phyloP scores from a whole-genome alignment of 2,113 vertebrate species.

The Oxygymnocypris stewartii region DNA sequence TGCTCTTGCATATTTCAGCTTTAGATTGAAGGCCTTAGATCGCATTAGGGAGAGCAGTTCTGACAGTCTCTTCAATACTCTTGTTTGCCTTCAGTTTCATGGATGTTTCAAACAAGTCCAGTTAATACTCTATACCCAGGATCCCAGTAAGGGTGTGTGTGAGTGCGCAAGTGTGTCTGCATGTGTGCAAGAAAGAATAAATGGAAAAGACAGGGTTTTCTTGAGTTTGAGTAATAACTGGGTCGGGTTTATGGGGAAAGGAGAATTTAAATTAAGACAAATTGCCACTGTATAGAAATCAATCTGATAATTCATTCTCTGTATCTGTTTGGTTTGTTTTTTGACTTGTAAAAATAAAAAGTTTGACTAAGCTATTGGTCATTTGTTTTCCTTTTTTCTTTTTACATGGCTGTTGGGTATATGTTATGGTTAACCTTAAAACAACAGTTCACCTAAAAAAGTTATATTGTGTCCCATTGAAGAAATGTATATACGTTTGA shows the following conservation, averaged over 20 bases:
- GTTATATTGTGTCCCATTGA: no score
- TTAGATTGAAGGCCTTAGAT: conserved; percentile 50
- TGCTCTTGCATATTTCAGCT: conserved; percentile 51
- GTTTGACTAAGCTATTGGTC: conserved; percentile 71
- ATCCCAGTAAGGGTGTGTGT: conserved; percentile 59
- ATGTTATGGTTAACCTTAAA: neutral
- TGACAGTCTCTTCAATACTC: conserved; percentile 37
- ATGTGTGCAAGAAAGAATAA: conserved; percentile 27
- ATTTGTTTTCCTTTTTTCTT: neutral
- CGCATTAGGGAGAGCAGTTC: conserved; percentile 44
- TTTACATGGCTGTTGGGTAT: neutral
- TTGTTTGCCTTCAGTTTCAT: conserved; percentile 54
- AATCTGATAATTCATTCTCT: conserved; percentile 73
- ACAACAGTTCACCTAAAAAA: no score
- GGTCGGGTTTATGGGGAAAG: conserved; percentile 53
- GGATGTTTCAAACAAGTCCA: conserved; percentile 55
- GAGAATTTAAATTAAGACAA: conserved; percentile 74
- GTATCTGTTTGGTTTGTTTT: conserved; percentile 74
- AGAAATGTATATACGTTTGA: no score
- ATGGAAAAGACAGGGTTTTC: conserved; percentile 68
- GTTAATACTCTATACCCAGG: conserved; percentile 57
- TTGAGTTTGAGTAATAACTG: conserved; percentile 55
- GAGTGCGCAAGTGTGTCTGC: conserved; percentile 34
- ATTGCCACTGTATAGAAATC: conserved; percentile 78
- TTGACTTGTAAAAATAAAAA: conserved; percentile 77